phyloP scores from a whole-genome alignment of 2,113 vertebrate species.

The Varanus salvator region DNA sequence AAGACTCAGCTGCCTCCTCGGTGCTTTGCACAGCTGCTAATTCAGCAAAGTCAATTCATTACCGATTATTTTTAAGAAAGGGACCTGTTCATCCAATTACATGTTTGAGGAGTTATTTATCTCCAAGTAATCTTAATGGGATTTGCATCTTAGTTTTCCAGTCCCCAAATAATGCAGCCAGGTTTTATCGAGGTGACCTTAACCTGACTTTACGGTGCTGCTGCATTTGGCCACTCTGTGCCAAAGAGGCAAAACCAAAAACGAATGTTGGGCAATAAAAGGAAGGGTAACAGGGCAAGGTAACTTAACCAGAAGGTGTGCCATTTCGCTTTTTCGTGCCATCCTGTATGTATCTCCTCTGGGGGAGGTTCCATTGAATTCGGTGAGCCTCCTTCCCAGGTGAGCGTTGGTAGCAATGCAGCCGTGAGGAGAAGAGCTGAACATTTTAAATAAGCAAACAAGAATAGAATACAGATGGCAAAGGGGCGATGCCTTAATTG shows the following conservation, averaged over 20 bases:
- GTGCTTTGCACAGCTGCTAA: slow-evolving; percentile 30
- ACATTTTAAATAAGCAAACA: no score
- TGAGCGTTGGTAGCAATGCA: no score
- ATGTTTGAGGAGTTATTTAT: slow-evolving; percentile 68
- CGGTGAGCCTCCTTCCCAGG: no score
- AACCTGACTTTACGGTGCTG: slow-evolving; percentile 24
- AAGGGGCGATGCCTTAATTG: no score
- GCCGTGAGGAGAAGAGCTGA: no score
- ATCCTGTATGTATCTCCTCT: no score
- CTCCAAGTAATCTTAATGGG: slow-evolving; percentile 68
- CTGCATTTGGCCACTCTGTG: neutral
- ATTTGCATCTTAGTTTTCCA: slow-evolving; percentile 68
- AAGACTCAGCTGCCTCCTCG: slow-evolving; percentile 19
- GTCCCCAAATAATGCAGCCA: slow-evolving; percentile 57
- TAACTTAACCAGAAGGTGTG: no score
- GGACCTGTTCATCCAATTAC: slow-evolving; percentile 73
- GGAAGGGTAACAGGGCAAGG: neutral
- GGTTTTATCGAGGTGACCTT: slow-evolving; percentile 63
- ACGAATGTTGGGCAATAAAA: neutral
- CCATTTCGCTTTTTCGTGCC: no score
- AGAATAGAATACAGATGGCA: no score
- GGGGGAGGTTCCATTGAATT: no score
- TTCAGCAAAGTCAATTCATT: slow-evolving; percentile 65
- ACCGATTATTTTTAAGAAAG: slow-evolving; percentile 73
- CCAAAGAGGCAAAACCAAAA: neutral